A percentile compares a stretch with the other conserved stretches of the same genome.
Evolutionary conservation across 2,113 vertebrate species (phyloP).

Genomic region (Lepus timidus): DNA sequence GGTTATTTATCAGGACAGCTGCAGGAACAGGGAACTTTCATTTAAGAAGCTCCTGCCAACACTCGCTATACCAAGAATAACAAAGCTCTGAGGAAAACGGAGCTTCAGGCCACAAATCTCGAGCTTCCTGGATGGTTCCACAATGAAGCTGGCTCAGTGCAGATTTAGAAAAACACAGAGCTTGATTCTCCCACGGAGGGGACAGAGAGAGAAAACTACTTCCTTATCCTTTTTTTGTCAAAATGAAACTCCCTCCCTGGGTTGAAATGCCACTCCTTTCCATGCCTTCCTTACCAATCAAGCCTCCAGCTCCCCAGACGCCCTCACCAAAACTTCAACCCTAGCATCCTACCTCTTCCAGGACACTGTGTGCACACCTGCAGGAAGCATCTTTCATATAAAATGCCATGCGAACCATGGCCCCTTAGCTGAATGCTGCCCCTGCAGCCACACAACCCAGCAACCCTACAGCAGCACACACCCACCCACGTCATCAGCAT

Average conservation of each 20-base stretch:
- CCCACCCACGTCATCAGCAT: background rate
- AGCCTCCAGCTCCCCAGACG: background rate
- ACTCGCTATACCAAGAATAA: background rate
- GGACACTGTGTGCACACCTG: accelerated
- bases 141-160: background rate
- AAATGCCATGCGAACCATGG: accelerated
- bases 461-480: background rate
- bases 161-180: constrained; percentile 46
- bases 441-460: background rate
- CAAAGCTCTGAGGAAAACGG: background rate
- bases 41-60: constrained; percentile 4
- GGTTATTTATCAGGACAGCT: background rate
- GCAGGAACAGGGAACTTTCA: background rate
- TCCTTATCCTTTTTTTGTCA: background rate
- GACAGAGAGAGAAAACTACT: background rate
- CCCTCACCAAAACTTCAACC: background rate
- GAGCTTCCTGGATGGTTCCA: background rate
- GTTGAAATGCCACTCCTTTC: background rate
- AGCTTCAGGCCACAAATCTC: background rate
- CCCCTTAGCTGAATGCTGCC: background rate
- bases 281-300: background rate
- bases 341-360: background rate
- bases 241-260: background rate
- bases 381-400: accelerated
- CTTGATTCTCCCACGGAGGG: background rate